Base-by-base conservation (phyloP, 1,140 invertebrate species). In the Diachasma alloeum region DNA sequence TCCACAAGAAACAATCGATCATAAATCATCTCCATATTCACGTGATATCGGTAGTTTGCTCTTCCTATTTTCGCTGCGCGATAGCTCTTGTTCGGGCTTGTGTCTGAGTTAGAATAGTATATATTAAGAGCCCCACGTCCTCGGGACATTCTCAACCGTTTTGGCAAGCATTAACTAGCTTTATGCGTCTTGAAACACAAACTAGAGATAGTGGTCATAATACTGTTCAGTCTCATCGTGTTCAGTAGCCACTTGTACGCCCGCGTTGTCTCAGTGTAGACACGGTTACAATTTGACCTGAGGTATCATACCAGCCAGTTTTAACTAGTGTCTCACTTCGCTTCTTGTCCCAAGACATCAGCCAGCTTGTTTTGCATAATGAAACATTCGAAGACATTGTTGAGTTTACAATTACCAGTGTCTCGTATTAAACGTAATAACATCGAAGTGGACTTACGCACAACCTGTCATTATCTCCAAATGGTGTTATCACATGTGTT, bases 151-250 rank as follows among this genome's bases (percentile, higher is more conserved):
- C 78, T 79, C 80, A 79, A 78, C 80, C 78, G 82, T 81, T 87
- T 88, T 88, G 87, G 87, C 87, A 88, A 71, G 82, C 81, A 76
- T 85, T 81, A 84, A 81, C 75, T 79, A 70, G 59, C 82, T 87
- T 88, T 86, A 83, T 88, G 82, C 87, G 86, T 82, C 83, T 81
- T 24, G 39, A 53, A 59, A 17, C 15, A 56, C 24, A 19, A 66
- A 67, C 53, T 74, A 74, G 48, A 67, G 19, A 46, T 68, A 39
- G 31, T 10, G 24, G 24, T 68, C 66, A 63, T 63, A 63, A 63
- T 63, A 68, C 66, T 66, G 19, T 66, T 66, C n/a, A 68, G n/a
- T 39, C 15, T 37, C 11, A 17, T 68, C 4, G 59, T 68, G 39
- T 77, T 72, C 46, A 72, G 68, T 53, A 72, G 76, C 42, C 79